Evolutionary conservation across 2,113 vertebrate genomes (phyloP).

Genomic region (Brienomyrus brachyistius): DNA sequence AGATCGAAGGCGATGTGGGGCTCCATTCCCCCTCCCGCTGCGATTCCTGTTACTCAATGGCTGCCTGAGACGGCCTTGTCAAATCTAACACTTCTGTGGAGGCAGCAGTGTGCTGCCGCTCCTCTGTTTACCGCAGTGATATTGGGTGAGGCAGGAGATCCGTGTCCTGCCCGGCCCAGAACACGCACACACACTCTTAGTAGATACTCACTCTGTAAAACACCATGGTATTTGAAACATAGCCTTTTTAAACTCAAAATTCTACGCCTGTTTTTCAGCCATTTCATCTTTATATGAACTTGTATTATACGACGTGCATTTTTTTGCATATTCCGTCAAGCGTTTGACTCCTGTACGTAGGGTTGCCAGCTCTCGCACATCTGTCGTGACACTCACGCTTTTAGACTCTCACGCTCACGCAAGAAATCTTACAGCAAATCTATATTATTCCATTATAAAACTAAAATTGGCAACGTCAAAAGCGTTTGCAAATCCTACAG

Average conservation of each 20-base stretch:
- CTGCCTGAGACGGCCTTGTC: conserved; percentile 42
- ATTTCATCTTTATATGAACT: neutral
- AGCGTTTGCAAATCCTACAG: no score
- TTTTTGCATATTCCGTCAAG: neutral
- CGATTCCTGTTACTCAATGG: conserved; percentile 45
- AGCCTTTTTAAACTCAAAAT: neutral
- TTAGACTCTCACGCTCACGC: no score
- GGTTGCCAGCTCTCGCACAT: no score
- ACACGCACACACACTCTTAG: neutral
- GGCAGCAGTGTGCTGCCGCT: no score
- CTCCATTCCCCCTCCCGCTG: conserved; percentile 23
- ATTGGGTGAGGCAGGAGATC: neutral
- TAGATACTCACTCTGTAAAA: neutral
- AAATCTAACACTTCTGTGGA: conserved; percentile 26
- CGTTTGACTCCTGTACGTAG: neutral
- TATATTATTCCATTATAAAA: no score
- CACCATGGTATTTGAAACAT: neutral
- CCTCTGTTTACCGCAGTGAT: neutral
- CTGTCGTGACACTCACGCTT: no score
- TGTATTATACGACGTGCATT: neutral
- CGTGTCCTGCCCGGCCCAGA: neutral
- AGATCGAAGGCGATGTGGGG: conserved; percentile 10
- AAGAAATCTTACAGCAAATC: no score
- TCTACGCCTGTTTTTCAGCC: neutral
- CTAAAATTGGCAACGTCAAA: no score